phyloP scores from a whole-genome alignment of 1,140 invertebrate genomes.

The Heliothis virescens region DNA sequence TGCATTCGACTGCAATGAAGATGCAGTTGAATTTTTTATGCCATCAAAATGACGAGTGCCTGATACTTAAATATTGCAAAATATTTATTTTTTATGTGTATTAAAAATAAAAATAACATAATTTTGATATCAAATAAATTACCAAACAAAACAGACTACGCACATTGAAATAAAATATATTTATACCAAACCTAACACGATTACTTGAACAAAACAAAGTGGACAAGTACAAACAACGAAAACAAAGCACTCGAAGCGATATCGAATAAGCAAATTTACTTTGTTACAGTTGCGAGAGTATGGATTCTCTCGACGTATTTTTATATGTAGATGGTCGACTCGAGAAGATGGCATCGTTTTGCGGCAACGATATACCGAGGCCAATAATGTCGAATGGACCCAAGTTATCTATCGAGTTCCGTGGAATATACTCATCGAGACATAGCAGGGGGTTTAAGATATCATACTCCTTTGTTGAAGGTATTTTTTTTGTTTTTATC shows the following conservation, averaged over 20 bases:
- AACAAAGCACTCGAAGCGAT: slow-evolving; percentile 43
- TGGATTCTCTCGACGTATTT: slow-evolving; percentile 92
- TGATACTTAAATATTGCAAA: no score
- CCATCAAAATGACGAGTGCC: no score
- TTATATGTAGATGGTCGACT: slow-evolving; percentile 92
- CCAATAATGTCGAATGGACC: slow-evolving; percentile 96
- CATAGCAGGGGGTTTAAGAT: slow-evolving; percentile 94
- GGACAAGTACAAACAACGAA: slow-evolving; percentile 38
- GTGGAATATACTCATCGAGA: slow-evolving; percentile 90
- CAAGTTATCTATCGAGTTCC: slow-evolving; percentile 93
- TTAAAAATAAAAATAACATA: no score
- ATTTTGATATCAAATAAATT: background rate
- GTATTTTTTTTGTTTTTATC: slow-evolving; percentile 87
- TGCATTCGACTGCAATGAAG: no score
- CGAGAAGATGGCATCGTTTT: slow-evolving; percentile 94
- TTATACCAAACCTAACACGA: slow-evolving; percentile 20
- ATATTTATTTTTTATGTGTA: no score
- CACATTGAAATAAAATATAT: background rate
- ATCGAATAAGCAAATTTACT: slow-evolving; percentile 50
- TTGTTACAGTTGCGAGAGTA: slow-evolving; percentile 91
- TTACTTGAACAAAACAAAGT: slow-evolving; percentile 15
- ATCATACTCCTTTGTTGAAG: slow-evolving; percentile 94
- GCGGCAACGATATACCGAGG: slow-evolving; percentile 91
- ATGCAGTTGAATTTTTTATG: no score
- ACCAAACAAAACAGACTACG: background rate